Conservation (phyloP, 2,113 vertebrate genomes). For the Scomber colias region DNA sequence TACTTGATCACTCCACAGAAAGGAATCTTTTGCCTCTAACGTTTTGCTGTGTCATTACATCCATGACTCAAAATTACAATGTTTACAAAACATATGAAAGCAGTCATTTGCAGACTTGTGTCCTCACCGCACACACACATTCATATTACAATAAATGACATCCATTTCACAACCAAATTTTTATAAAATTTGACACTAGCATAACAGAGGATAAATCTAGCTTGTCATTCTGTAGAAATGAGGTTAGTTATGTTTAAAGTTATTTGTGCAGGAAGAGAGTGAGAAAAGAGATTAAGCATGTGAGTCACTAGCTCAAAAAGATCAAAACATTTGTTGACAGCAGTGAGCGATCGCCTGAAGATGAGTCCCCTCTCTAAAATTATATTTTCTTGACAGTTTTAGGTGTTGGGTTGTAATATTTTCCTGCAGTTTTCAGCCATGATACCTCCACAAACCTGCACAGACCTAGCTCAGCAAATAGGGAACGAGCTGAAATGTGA, state of each 20-base stretch:
- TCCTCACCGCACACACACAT: no score
- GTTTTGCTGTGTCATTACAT: no score
- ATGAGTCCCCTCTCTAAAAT: slow-evolving; percentile 49
- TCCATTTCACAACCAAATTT: not conserved
- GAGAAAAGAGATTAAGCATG: slow-evolving; percentile 54
- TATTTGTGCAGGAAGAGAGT: slow-evolving; percentile 43
- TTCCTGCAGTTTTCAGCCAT: slow-evolving; percentile 5
- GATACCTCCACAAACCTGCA: slow-evolving; percentile 5
- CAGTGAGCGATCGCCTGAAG: slow-evolving; percentile 38
- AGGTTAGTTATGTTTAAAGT: slow-evolving; percentile 49
- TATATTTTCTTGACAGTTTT: slow-evolving; percentile 49
- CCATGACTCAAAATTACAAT: no score
- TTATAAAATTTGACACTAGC: not conserved
- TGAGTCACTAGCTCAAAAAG: slow-evolving; percentile 61
- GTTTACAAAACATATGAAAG: no score
- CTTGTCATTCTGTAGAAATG: slow-evolving; percentile 41
- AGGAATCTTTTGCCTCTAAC: no score
- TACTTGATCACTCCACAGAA: no score
- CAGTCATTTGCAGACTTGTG: no score
- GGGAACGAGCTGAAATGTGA: slow-evolving; percentile 1
- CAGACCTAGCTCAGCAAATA: not conserved
- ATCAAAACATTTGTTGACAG: slow-evolving; percentile 65
- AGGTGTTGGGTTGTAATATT: slow-evolving; percentile 34
- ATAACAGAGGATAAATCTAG: slow-evolving; percentile 26
- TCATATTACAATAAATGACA: not conserved